Evolutionary conservation across 2,888 invertebrate species (phyloP).

Genomic region (Philopedon plagiatum): DNA sequence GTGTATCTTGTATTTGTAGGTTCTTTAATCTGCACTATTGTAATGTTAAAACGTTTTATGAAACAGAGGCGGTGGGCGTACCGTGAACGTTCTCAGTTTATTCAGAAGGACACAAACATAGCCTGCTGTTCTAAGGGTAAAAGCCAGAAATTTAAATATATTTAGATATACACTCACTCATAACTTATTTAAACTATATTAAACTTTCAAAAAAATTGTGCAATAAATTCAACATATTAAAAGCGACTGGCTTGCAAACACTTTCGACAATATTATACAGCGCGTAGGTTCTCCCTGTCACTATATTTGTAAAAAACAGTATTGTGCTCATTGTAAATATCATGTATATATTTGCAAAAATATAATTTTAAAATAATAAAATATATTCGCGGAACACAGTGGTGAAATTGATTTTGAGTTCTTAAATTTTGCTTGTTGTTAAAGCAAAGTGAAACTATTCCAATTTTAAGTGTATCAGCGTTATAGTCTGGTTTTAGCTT

Average conservation of each 20-base stretch:
- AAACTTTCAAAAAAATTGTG: not conserved
- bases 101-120: too few relatives aligned
- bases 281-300: constrained; percentile 15
- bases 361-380: constrained; percentile 7
- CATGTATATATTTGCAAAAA: constrained; percentile 57
- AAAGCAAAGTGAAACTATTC: constrained; percentile 9
- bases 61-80: too few relatives aligned
- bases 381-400: not conserved
- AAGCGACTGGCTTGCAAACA: constrained; percentile 4
- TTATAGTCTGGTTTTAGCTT: not conserved
- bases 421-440: constrained; percentile 9
- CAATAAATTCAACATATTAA: constrained; percentile 17
- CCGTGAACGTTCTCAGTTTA: too few relatives aligned
- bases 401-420: not conserved
- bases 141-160: too few relatives aligned
- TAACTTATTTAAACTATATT: not conserved
- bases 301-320: constrained; percentile 55
- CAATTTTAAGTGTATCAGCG: not conserved
- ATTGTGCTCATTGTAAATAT: constrained; percentile 62
- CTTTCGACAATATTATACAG: constrained; percentile 27
- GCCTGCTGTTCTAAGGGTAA: too few relatives aligned
- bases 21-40: too few relatives aligned
- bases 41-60: too few relatives aligned
- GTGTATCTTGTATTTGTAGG: too few relatives aligned
- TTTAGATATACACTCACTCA: too few relatives aligned